Percentiles rank a stretch among this genome's conserved stretches.
Conservation (phyloP, 2,797 vertebrate species). For the Pelodytes ibericus region DNA sequence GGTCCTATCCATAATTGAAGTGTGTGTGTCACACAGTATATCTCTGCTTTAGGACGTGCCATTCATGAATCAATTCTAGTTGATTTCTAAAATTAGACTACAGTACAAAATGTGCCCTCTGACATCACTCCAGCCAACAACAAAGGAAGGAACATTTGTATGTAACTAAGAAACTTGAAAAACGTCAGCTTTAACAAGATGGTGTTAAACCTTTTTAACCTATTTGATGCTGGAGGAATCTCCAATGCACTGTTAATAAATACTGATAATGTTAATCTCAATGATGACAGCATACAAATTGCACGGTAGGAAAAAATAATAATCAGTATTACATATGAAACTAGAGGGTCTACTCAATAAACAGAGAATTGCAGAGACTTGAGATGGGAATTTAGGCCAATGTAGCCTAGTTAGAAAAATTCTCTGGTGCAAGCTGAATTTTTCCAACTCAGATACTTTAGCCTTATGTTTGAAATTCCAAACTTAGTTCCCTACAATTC, state of each 20-base stretch:
- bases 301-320: no score
- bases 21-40: conserved; percentile 25
- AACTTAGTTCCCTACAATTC: no score
- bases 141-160: background rate
- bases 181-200: background rate
- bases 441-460: no score
- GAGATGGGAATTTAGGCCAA: no score
- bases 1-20: background rate
- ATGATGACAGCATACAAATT: no score
- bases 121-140: conserved; percentile 1
- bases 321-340: no score
- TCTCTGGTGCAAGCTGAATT: no score
- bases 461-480: no score
- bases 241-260: background rate
- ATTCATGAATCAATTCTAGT: conserved; percentile 50
- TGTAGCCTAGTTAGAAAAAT: no score
- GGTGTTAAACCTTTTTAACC: background rate
- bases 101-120: conserved; percentile 28
- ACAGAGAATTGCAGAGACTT: no score
- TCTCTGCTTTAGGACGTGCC: conserved; percentile 38
- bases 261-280: background rate
- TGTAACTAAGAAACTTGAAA: background rate
- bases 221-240: background rate
- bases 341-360: no score
- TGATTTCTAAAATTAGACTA: conserved; percentile 55